Evolutionary conservation across 2,113 vertebrate species (phyloP), one percentile per base, ranked within the genome.

Genomic region (Oenanthe melanoleuca): DNA sequence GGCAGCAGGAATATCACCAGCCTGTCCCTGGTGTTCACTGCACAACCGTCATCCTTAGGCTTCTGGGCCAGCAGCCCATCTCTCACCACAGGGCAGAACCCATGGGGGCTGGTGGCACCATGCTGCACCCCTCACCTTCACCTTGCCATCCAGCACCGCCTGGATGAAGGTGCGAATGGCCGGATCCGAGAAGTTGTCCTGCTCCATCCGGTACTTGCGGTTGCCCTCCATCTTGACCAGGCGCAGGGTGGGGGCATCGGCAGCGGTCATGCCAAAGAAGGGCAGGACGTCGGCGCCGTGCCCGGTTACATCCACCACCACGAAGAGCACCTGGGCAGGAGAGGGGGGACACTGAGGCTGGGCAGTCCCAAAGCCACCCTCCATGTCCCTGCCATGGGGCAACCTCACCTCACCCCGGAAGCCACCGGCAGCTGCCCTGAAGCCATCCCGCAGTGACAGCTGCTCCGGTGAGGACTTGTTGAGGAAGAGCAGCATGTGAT

Each of bases 401-500:
- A 8, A 2, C 44, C 85, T 95, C 96, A 99, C 99, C 98, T 99
- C 95, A 3, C 98, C 98, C 94, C 98, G 98, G 91, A 99, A 99
- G 11, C 83, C 50, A 2, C 55, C 0, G 0, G 96, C 96, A 0
- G 91, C 94, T 0, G n/a, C 86, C 9, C 11, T 81, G 88, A 95
- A 96, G 11, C 47, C 4, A 0, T 92, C 96, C 75, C 92, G 60
- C 79, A 99, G 92, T 1, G 67, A 71, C 71, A 47, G 93, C 69
- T 99, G 98, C 2, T 80, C 73, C 1, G 97, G 83, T 5, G 96
- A 95, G 0, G 98, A 98, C 80, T 98, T 98, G 95, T 99, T 99
- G 94, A 99, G 91, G 91, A 99, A 99, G 47, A 99, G 98, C 94
- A 99, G 97, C 90, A 98, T 95, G 95, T 99, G 99, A 66, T 98